phyloP scores from a whole-genome alignment of 2,797 vertebrate genomes.

The Cyprinodon diabolis region DNA sequence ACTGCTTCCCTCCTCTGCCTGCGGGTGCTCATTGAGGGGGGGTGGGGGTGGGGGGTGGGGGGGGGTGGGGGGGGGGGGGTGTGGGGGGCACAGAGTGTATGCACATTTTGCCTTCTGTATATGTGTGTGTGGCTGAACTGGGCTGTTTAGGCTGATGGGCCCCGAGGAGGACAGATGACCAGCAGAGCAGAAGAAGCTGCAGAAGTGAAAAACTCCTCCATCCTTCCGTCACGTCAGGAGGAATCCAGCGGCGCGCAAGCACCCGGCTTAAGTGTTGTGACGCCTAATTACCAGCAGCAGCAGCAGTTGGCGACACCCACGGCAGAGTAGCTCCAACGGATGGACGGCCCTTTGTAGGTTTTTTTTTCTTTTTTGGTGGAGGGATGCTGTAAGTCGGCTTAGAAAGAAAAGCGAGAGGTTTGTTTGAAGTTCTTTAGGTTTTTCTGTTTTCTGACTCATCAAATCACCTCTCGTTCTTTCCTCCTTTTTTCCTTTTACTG shows the following conservation, averaged over 20 bases:
- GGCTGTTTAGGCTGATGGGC: slow-evolving; percentile 72
- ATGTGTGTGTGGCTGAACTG: slow-evolving; percentile 11
- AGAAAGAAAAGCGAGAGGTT: slow-evolving; percentile 46
- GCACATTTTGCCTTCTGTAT: slow-evolving; percentile 17
- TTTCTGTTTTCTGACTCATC: slow-evolving; percentile 58
- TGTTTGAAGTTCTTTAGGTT: slow-evolving; percentile 60
- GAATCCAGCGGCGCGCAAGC: slow-evolving; percentile 59
- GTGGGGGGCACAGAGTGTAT: slow-evolving; percentile 7
- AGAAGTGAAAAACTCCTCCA: slow-evolving; percentile 71
- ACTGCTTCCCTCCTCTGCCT: slow-evolving; percentile 54
- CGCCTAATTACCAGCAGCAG: slow-evolving; percentile 77
- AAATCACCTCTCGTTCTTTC: slow-evolving; percentile 45
- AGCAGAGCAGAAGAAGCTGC: slow-evolving; percentile 77
- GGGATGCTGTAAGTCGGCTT: slow-evolving; percentile 40
- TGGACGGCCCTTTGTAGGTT: slow-evolving; percentile 72
- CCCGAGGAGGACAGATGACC: slow-evolving; percentile 76
- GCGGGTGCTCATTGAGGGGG: slow-evolving; percentile 38
- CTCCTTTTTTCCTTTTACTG: slow-evolving; percentile 41
- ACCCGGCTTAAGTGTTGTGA: slow-evolving; percentile 77
- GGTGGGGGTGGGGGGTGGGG: no score
- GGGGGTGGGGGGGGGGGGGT: no score
- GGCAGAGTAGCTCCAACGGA: slow-evolving; percentile 56
- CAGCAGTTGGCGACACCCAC: slow-evolving; percentile 58
- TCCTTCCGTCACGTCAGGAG: slow-evolving; percentile 75
- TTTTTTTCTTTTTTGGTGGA: slow-evolving; percentile 35